Evolutionary conservation across 1,140 invertebrate species (phyloP).

Genomic region (Meteorus sp.): DNA sequence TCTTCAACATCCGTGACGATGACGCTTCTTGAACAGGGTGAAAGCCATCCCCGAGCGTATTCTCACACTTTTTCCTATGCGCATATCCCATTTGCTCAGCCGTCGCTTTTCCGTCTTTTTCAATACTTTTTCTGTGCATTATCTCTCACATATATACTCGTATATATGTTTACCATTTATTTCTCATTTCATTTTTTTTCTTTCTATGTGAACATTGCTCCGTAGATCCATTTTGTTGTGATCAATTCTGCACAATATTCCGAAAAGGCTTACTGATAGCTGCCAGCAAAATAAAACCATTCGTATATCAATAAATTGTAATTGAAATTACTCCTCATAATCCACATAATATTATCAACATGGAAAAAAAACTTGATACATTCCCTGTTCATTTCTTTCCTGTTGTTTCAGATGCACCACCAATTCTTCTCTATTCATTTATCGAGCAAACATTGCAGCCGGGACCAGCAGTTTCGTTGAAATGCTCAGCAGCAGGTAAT

Average conservation of each 20-base stretch:
- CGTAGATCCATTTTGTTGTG: too few relatives aligned
- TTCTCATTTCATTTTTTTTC: too few relatives aligned
- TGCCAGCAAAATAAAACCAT: too few relatives aligned
- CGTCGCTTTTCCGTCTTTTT: background rate
- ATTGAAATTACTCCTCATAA: too few relatives aligned
- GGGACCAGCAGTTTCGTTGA: constrained; percentile 80
- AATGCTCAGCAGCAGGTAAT: constrained; percentile 83
- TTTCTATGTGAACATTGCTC: too few relatives aligned
- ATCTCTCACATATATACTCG: background rate
- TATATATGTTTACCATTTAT: background rate
- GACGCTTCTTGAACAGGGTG: constrained; percentile 23
- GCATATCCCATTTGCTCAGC: too few relatives aligned
- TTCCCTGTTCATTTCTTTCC: constrained; percentile 10
- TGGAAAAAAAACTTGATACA: background rate
- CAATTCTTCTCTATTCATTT: constrained; percentile 78
- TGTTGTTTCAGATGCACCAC: constrained; percentile 74
- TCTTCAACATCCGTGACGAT: constrained; percentile 27
- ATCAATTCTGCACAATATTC: too few relatives aligned
- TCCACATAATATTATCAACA: too few relatives aligned
- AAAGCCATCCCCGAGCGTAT: constrained; percentile 14
- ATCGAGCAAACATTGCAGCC: constrained; percentile 83
- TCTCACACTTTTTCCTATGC: background rate
- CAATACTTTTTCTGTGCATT: background rate
- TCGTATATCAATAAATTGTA: too few relatives aligned
- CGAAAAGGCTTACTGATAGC: too few relatives aligned